Base-by-base conservation (phyloP, 2,888 invertebrate species). In the Clepsis dumicolana region DNA sequence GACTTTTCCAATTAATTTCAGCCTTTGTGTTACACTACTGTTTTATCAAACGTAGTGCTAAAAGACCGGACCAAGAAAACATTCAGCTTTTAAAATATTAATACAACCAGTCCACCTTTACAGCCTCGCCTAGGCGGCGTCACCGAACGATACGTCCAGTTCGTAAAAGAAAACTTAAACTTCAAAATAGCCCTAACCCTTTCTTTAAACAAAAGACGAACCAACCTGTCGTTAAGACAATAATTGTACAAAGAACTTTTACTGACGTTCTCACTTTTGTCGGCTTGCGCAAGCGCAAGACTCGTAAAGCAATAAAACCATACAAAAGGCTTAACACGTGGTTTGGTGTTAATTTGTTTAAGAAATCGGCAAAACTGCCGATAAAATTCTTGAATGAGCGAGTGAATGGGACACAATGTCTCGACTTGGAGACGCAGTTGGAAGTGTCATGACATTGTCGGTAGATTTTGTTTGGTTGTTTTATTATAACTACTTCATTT, bases 191-290 rank as follows among this genome's bases (percentile, higher is more conserved):
- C 27, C 56, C 21, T 56, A 64, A 54, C 56, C 68, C 54, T 65
- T 63, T 65, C 65, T 27, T 67, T 21, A 62, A 50, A 62, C 66
- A 67, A 65, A 60, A 24, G 18, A 44, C 8, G 18, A 21, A n/a
- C 54, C 38, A 60, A 67, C 62, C 66, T 67, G 66, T 67, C 66
- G 62, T 67, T 67, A 63, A 67, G 75, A 79, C 80, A 79, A 78
- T 72, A 70, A 74, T 67, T 50, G 62, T 57, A 67, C 62, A 67
- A 67, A 67, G 66, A 66, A 87, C 85, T 89, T 90, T 90, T 88
- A 90, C 88, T 86, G 83, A 78, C 79, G 75, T 79, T 63, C 74
- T 92, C 91, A 92, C 93, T 91, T 93, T 93, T 92, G 91, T 91
- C 89, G 83, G 84, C 59, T 90, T 90, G 87, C 87, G 89, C 87